Evolutionary conservation across 2,113 vertebrate species (phyloP).

Genomic region (Pomatorhinus ruficollis): DNA sequence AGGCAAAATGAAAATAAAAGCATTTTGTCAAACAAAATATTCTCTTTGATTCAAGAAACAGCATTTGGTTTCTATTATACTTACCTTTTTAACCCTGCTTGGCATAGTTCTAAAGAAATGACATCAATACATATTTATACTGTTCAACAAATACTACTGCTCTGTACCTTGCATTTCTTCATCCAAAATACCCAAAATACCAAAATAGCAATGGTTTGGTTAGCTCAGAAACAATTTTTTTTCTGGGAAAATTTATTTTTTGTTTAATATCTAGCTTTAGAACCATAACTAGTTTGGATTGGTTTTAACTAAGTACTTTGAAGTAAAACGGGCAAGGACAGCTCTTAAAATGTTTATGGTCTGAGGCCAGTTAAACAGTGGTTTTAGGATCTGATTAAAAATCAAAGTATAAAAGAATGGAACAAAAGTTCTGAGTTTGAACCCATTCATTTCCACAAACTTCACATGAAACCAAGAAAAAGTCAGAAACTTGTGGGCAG

Average conservation of each 20-base stretch:
- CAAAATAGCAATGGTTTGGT: neutral
- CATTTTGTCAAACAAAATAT: neutral
- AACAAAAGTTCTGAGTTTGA: neutral
- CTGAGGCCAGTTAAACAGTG: neutral
- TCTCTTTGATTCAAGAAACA: neutral
- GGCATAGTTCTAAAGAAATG: neutral
- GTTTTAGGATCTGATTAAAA: neutral
- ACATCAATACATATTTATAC: neutral
- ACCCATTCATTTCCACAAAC: neutral
- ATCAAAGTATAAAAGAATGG: neutral
- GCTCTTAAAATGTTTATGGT: neutral
- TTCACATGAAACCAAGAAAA: neutral
- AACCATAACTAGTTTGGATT: neutral
- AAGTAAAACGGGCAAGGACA: neutral
- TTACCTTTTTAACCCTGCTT: neutral
- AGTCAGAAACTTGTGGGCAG: neutral
- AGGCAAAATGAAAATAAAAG: constrained; percentile 14
- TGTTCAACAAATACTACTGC: neutral
- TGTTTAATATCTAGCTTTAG: neutral
- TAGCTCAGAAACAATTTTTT: neutral
- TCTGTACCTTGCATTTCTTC: neutral
- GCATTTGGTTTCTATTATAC: constrained; percentile 1
- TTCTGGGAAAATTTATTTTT: neutral
- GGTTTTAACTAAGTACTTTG: neutral
- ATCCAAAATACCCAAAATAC: neutral